A percentile compares a stretch with the other conserved stretches of the same genome.
Conservation (phyloP, 2,888 invertebrate species). For the Cheilosia scutellata region DNA sequence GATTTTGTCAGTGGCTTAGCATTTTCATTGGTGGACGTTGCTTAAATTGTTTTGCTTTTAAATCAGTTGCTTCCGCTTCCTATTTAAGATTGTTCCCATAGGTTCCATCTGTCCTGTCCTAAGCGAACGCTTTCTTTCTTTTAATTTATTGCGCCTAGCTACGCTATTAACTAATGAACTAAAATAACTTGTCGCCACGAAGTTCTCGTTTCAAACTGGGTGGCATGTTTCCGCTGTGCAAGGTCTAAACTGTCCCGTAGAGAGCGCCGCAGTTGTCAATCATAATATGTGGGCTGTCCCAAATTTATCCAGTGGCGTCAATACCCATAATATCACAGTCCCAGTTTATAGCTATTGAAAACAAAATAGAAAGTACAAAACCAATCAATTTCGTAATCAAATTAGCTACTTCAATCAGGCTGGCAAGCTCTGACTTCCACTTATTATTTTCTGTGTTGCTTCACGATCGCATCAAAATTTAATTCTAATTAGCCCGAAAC, state of each 20-base stretch:
- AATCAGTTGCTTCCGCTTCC: too few relatives aligned
- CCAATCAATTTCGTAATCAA: background rate
- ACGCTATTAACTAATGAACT: too few relatives aligned
- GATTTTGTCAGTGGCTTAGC: too few relatives aligned
- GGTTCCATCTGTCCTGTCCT: too few relatives aligned
- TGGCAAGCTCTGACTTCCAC: background rate
- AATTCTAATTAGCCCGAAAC: constrained; percentile 11
- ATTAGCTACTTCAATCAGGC: background rate
- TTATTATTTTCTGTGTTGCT: background rate
- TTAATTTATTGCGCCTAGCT: too few relatives aligned
- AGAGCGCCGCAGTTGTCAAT: background rate
- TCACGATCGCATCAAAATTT: background rate
- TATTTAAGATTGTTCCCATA: too few relatives aligned
- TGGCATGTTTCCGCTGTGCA: background rate
- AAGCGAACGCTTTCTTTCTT: too few relatives aligned
- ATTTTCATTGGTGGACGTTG: too few relatives aligned
- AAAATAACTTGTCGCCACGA: too few relatives aligned
- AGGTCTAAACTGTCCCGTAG: background rate
- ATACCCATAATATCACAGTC: background rate
- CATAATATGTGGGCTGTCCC: background rate
- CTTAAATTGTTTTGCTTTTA: too few relatives aligned
- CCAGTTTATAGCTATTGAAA: background rate
- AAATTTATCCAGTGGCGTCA: background rate
- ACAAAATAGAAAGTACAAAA: background rate
- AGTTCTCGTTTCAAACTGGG: background rate